Evolutionary conservation across 2,888 invertebrate genomes (phyloP), one percentile per base, ranked within the genome.

Genomic region (Cinara cedri): DNA sequence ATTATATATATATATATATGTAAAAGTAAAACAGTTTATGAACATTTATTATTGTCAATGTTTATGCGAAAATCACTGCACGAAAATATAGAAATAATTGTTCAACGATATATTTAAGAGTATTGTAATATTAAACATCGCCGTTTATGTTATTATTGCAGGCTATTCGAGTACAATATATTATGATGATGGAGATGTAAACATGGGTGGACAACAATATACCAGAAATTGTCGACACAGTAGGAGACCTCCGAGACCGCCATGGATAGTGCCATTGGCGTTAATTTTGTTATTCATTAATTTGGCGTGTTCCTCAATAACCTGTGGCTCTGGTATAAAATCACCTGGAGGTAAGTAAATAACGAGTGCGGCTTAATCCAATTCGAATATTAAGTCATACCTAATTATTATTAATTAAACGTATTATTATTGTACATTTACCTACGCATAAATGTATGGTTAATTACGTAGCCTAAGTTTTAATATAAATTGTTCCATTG

Each of bases 331-430:
- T 24, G 82, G 82, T 16, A 51, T 82, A 11, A 71, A 76, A 51
- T 81, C 82, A 24, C 54, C 78, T 51, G 83, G 83, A 70, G 82
- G 83, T 83, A 81, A 82, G 81, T 3, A 34, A 21, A 54, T 16
- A n/a, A 70, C 34, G 34, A 42, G 34, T 68, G 34, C 3, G 34
- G 34, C 34, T 34, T 34, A 6, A 34, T 34, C 34, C 34, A 3
- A 34, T 3, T 6, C 3, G 34, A 34, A 34, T 34, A 34, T 34
- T 34, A 34, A 34, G 34, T 34, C 34, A 6, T 34, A 34, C 6
- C 6, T 34, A 34, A 34, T n/a, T n/a, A n/a, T n/a, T n/a, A n/a
- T n/a, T n/a, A n/a, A n/a, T n/a, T n/a, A n/a, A n/a, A n/a, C n/a
- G n/a, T n/a, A n/a, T n/a, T n/a, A 34, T 34, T 34, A 34, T 34